Percentiles rank a stretch among this genome's conserved stretches.
phyloP scores from a whole-genome alignment of 1,140 invertebrate genomes.

The Orchesella cincta region DNA sequence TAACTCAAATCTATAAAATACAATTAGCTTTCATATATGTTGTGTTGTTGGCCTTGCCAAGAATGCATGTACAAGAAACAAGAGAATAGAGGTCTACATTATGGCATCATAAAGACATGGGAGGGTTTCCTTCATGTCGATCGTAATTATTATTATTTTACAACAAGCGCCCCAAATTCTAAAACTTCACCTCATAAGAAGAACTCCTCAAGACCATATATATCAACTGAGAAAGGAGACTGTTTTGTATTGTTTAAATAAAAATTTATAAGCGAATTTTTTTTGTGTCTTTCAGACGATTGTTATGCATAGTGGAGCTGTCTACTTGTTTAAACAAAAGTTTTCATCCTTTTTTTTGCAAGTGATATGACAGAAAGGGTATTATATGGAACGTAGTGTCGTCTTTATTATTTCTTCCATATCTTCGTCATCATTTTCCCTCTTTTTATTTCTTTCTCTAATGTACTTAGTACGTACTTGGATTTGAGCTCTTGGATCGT shows the following conservation, averaged over 20 bases:
- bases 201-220: background rate
- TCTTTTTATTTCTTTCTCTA: no score
- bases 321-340: background rate
- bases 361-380: background rate
- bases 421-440: no score
- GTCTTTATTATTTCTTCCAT: background rate
- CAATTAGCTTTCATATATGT: background rate
- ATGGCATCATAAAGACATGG: constrained; percentile 1
- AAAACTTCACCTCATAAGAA: background rate
- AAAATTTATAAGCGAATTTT: background rate
- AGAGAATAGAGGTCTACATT: background rate
- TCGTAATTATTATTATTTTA: constrained; percentile 1
- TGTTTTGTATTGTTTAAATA: background rate
- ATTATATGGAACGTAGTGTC: background rate
- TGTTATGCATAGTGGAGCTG: background rate
- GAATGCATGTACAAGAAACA: background rate
- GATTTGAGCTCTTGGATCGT: no score
- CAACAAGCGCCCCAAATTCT: background rate
- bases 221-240: background rate
- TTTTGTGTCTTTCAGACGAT: background rate
- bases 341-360: background rate
- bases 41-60: background rate
- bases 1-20: constrained; percentile 4
- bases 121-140: background rate
- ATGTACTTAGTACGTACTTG: no score